Conservation (phyloP, 2,888 invertebrate genomes). For the Agapostemon virescens region DNA sequence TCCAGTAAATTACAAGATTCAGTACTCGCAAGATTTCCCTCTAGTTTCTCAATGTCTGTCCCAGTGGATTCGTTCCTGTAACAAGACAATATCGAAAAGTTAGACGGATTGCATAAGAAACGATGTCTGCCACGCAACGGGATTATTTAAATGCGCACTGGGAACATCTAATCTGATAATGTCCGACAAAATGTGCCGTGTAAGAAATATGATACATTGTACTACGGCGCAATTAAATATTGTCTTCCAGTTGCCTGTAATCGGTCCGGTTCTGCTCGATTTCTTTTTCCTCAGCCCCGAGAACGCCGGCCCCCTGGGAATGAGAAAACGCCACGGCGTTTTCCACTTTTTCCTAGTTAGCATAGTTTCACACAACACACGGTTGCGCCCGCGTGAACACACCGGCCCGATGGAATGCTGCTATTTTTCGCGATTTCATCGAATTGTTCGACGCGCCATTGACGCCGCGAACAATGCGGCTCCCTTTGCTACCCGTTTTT, state of each 20-base stretch:
- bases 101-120: constrained; percentile 2
- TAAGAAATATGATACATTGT: constrained; percentile 39
- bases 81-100: neutral
- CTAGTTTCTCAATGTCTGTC: neutral
- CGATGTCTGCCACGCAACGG: constrained; percentile 22
- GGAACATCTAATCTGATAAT: constrained; percentile 53
- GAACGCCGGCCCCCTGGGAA: constrained; percentile 37
- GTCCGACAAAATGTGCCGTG: neutral
- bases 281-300: constrained; percentile 32
- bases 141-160: constrained; percentile 44
- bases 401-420: neutral
- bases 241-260: constrained; percentile 18
- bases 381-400: neutral
- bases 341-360: constrained; percentile 16
- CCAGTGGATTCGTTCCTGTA: neutral
- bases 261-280: constrained; percentile 42
- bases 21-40: neutral
- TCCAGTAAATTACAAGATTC: neutral
- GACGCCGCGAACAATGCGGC: constrained; percentile 14
- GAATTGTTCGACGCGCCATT: neutral
- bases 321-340: constrained; percentile 28
- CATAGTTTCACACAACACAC: constrained; percentile 21
- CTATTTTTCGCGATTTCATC: constrained; percentile 3
- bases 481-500: neutral
- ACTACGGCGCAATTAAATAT: constrained; percentile 40